Conservation (phyloP, 2,797 vertebrate species). For the Bradypodion ventrale region DNA sequence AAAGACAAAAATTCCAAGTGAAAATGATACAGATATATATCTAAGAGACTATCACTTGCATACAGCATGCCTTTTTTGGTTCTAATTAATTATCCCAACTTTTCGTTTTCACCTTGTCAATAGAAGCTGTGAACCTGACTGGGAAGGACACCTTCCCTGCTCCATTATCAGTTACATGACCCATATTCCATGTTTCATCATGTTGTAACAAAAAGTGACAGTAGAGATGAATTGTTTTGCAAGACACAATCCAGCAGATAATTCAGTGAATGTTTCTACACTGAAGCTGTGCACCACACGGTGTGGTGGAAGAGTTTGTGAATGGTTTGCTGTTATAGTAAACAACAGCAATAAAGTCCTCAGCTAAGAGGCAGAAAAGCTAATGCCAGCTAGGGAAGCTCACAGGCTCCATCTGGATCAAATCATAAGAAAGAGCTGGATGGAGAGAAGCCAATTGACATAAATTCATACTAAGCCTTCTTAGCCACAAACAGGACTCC, state of each 20-base stretch:
- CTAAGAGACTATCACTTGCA: not conserved
- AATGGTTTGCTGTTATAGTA: not conserved
- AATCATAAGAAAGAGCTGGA: conserved; percentile 32
- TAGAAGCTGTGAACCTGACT: conserved; percentile 13
- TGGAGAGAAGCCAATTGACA: conserved; percentile 49
- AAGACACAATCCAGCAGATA: not conserved
- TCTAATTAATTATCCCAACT: conserved; percentile 3
- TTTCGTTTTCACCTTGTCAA: not conserved
- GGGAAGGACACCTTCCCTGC: not conserved
- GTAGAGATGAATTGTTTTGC: not conserved
- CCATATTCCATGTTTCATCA: not conserved
- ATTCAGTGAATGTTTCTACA: not conserved
- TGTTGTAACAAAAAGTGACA: not conserved
- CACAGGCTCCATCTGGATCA: conserved; percentile 54
- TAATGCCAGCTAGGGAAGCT: conserved; percentile 45
- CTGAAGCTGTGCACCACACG: not conserved
- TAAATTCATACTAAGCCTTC: conserved; percentile 13
- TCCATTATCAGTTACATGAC: not conserved
- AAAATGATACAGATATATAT: not conserved
- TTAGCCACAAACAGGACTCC: conserved; percentile 36
- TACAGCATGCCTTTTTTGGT: not conserved
- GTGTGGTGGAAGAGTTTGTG: not conserved
- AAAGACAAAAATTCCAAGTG: not conserved
- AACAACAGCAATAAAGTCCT: conserved; percentile 26
- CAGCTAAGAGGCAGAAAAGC: conserved; percentile 34